phyloP scores from a whole-genome alignment of 2,888 invertebrate species.

The Adelognathus sp. region DNA sequence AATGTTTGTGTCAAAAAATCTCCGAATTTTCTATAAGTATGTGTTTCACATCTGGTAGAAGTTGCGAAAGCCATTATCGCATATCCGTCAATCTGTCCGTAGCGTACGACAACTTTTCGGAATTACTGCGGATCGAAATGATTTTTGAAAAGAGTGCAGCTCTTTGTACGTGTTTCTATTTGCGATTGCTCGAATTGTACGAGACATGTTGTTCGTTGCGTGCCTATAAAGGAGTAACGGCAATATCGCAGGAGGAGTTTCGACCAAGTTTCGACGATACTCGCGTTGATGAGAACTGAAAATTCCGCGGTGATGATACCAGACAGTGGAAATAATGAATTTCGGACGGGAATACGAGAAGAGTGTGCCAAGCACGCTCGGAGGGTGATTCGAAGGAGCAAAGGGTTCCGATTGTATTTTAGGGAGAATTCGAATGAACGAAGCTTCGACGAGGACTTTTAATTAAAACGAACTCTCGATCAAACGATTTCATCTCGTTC shows the following conservation, averaged over 20 bases:
- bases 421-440: background rate
- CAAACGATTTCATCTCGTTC: background rate
- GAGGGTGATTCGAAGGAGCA: slow-evolving; percentile 28
- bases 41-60: background rate
- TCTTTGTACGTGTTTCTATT: too few relatives aligned
- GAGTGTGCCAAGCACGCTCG: background rate
- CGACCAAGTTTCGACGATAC: too few relatives aligned
- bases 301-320: slow-evolving; percentile 39
- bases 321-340: slow-evolving; percentile 47
- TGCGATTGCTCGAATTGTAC: too few relatives aligned
- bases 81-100: too few relatives aligned
- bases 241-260: too few relatives aligned
- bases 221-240: background rate
- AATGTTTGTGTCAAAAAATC: too few relatives aligned
- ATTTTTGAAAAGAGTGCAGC: too few relatives aligned
- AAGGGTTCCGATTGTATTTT: slow-evolving; percentile 44
- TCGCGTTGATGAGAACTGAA: slow-evolving; percentile 16
- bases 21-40: slow-evolving; percentile 13
- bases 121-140: too few relatives aligned
- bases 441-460: slow-evolving; percentile 15
- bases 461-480: slow-evolving; percentile 33
- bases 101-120: too few relatives aligned
- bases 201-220: background rate
- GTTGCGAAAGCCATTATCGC: background rate
- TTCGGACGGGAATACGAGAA: slow-evolving; percentile 40